Percentiles rank a stretch among this genome's conserved stretches.
Evolutionary conservation across 1,140 invertebrate species (phyloP).

Genomic region (Hirudo medicinalis): DNA sequence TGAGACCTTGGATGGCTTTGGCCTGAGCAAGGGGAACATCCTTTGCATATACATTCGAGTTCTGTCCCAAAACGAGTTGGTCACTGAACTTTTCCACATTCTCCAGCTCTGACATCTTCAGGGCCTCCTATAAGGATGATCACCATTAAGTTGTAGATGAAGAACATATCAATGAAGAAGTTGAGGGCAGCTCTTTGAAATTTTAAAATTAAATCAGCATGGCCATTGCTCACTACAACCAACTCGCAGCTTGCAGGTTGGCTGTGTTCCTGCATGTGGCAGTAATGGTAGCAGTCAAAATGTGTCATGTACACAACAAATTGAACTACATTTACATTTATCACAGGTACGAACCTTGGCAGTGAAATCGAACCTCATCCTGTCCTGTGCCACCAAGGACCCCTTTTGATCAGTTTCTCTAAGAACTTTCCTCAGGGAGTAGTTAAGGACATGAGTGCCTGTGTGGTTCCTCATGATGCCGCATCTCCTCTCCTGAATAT

Average conservation of each 20-base stretch:
- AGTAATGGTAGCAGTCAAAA: too few species aligned
- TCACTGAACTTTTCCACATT: neutral
- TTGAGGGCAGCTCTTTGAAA: neutral
- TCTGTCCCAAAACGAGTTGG: conserved; percentile 39
- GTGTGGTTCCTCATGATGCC: conserved; percentile 95
- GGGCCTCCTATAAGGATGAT: neutral
- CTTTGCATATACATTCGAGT: conserved; percentile 76
- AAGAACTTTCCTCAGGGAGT: conserved; percentile 74
- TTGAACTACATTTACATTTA: too few species aligned
- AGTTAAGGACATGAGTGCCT: conserved; percentile 92
- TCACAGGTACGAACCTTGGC: conserved; percentile 15
- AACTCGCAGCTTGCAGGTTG: too few species aligned
- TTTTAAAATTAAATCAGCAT: too few species aligned
- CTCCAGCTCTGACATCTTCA: neutral
- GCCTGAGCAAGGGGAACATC: conserved; percentile 68
- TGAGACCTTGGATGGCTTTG: conserved; percentile 80
- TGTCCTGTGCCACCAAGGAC: conserved; percentile 92
- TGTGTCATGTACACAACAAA: too few species aligned
- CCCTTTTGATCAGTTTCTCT: conserved; percentile 88
- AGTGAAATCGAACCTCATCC: conserved; percentile 76
- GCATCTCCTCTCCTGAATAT: conserved; percentile 26
- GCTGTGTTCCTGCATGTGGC: too few species aligned
- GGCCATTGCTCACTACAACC: too few species aligned
- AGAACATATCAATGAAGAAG: neutral
- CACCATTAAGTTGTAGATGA: neutral